A percentile compares a stretch with the other conserved stretches of the same genome.
phyloP scores from a whole-genome alignment of 2,113 vertebrate genomes.

The Laterallus jamaicensis region DNA sequence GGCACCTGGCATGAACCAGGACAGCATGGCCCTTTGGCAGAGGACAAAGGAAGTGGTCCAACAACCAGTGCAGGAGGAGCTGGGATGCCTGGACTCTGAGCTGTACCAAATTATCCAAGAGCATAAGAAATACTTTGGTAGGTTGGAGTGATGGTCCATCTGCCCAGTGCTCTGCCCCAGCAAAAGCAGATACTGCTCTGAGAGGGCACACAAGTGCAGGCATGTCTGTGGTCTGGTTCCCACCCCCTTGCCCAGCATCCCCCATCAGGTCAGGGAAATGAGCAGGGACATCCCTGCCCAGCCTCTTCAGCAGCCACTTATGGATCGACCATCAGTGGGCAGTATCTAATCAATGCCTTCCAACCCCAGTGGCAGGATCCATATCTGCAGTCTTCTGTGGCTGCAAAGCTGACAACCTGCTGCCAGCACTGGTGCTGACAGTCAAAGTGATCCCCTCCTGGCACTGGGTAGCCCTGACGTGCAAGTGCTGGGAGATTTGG shows the following conservation, averaged over 20 bases:
- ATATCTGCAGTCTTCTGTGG: neutral
- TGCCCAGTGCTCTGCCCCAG: neutral
- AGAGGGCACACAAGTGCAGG: rapidly evolving
- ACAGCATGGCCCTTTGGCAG: neutral
- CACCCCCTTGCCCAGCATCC: neutral
- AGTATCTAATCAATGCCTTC: neutral
- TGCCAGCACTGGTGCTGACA: neutral
- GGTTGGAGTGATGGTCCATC: neutral
- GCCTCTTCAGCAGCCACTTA: neutral
- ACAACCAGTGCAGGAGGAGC: neutral
- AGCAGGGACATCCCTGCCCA: neutral
- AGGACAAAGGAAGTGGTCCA: neutral
- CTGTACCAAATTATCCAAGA: neutral
- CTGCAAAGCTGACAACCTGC: neutral
- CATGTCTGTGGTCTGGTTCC: neutral
- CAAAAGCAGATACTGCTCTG: neutral
- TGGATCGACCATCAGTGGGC: rapidly evolving
- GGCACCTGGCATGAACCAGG: rapidly evolving
- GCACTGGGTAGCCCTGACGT: rapidly evolving
- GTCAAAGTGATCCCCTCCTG: rapidly evolving
- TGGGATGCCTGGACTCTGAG: neutral
- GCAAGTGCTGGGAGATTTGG: rapidly evolving
- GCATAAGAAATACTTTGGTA: rapidly evolving
- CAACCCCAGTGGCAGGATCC: rapidly evolving
- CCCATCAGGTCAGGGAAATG: rapidly evolving